Evolutionary conservation across 2,797 vertebrate genomes (phyloP).

Genomic region (Dendrocincla fuliginosa): DNA sequence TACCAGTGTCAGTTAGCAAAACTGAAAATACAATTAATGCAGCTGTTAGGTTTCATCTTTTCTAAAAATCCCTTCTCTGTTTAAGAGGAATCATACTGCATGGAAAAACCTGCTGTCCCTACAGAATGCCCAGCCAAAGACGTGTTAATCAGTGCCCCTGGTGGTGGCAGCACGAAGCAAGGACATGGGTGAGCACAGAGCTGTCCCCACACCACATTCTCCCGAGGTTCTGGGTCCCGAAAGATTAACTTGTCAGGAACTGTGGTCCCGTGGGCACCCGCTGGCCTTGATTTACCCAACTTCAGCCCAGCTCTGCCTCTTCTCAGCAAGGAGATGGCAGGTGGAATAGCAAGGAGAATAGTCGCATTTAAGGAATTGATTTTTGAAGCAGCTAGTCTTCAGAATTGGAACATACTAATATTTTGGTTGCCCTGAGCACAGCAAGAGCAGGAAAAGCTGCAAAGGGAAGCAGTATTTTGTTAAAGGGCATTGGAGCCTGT

Average conservation of each 20-base stretch:
- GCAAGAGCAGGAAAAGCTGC: not conserved
- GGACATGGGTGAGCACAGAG: not conserved
- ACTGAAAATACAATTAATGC: not conserved
- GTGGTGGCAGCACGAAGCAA: fast-evolving
- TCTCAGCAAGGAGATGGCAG: not conserved
- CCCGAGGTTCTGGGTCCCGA: not conserved
- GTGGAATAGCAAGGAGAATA: not conserved
- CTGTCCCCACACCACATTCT: not conserved
- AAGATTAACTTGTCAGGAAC: not conserved
- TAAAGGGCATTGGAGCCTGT: not conserved
- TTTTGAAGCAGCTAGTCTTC: not conserved
- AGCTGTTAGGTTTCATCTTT: not conserved
- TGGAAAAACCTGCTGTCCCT: not conserved
- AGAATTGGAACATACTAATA: not conserved
- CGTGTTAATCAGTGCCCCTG: fast-evolving
- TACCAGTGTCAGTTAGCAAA: not conserved
- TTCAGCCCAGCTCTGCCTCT: not conserved
- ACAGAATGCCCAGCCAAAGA: not conserved
- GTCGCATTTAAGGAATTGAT: not conserved
- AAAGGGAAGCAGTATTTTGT: not conserved
- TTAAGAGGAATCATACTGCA: not conserved
- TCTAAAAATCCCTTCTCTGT: not conserved
- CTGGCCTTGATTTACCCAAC: not conserved
- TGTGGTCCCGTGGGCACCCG: fast-evolving
- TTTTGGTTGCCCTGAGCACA: not conserved